A percentile compares a stretch with the other conserved stretches of the same genome.
Conservation (phyloP, 2,797 vertebrate genomes). For the Microctenopoma lineatum region DNA sequence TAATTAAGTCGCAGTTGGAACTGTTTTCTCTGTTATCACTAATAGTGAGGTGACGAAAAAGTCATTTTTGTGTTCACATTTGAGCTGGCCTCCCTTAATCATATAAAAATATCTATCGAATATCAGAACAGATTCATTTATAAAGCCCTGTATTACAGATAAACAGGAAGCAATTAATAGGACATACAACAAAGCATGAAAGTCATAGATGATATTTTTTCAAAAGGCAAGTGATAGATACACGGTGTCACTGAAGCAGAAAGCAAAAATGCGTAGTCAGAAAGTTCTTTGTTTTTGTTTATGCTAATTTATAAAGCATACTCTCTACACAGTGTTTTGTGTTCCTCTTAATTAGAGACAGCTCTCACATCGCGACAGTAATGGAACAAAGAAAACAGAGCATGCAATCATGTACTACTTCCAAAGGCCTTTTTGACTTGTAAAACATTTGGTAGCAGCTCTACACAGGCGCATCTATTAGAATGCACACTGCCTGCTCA, state of each 20-base stretch:
- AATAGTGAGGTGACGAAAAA: conserved; percentile 31
- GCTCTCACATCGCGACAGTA: conserved; percentile 35
- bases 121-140: background rate
- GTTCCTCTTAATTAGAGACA: conserved; percentile 51
- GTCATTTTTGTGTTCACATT: conserved; percentile 40
- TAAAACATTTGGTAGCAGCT: conserved; percentile 49
- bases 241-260: background rate
- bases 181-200: background rate
- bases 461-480: conserved; percentile 57
- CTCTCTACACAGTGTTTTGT: conserved; percentile 22
- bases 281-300: conserved; percentile 26
- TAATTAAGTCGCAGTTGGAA: conserved; percentile 39
- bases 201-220: background rate
- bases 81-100: background rate
- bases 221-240: background rate
- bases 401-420: conserved; percentile 42
- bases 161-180: background rate
- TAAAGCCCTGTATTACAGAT: no score
- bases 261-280: background rate
- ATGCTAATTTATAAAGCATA: conserved; percentile 26
- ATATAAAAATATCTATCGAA: background rate
- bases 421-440: conserved; percentile 50
- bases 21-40: conserved; percentile 48
- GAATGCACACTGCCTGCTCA: conserved; percentile 56
- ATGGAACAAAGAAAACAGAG: conserved; percentile 25